A percentile compares a stretch with the other conserved stretches of the same genome.
phyloP scores from a whole-genome alignment of 2,113 vertebrate species.

The Corapipo altera region DNA sequence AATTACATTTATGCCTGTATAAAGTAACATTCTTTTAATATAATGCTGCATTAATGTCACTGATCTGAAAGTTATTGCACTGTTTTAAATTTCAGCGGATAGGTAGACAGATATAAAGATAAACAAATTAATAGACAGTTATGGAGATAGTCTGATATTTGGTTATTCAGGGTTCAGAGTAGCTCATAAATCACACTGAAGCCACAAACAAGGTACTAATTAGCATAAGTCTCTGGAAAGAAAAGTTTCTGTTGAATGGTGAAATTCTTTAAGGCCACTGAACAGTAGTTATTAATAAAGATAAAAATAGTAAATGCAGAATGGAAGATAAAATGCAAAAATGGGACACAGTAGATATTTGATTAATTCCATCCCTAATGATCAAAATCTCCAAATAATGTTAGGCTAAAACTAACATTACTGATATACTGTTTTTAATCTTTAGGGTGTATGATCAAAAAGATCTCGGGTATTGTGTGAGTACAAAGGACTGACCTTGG shows the following conservation, averaged over 20 bases:
- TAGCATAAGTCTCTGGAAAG: conserved; percentile 68
- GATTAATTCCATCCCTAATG: conserved; percentile 64
- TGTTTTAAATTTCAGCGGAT: conserved; percentile 77
- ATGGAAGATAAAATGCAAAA: conserved; percentile 54
- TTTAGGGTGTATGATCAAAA: conserved; percentile 65
- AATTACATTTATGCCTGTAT: conserved; percentile 78
- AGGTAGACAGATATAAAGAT: conserved; percentile 74
- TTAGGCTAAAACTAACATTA: conserved; percentile 60
- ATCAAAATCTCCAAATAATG: conserved; percentile 62
- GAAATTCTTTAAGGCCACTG: conserved; percentile 65
- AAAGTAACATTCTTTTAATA: conserved; percentile 84
- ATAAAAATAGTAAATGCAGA: conserved; percentile 59
- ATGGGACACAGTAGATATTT: conserved; percentile 54
- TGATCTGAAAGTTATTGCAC: conserved; percentile 74
- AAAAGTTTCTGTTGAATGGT: conserved; percentile 69
- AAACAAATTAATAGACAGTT: conserved; percentile 81
- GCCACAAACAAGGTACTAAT: conserved; percentile 61
- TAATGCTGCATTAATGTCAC: conserved; percentile 81
- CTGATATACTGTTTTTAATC: conserved; percentile 61
- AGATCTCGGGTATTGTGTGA: conserved; percentile 54
- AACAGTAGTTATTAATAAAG: conserved; percentile 65
- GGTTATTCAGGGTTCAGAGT: conserved; percentile 56
- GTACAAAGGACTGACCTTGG: conserved; percentile 66
- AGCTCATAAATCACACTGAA: conserved; percentile 67
- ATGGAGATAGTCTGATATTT: conserved; percentile 67